Evolutionary conservation across 2,113 vertebrate species (phyloP).

Genomic region (Parotia lawesii): DNA sequence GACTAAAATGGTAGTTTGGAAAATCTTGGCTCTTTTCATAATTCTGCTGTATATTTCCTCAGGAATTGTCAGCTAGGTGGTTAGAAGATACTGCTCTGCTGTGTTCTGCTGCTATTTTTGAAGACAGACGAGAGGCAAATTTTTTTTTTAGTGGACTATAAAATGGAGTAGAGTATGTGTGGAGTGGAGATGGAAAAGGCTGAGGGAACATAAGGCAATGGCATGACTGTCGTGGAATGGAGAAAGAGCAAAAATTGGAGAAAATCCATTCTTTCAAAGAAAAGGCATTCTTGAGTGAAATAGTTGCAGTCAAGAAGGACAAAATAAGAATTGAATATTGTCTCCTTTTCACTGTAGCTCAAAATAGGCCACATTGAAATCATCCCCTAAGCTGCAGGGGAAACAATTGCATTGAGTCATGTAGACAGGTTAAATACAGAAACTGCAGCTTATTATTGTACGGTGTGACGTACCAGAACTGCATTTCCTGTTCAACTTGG

Average conservation of each 20-base stretch:
- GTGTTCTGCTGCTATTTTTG: not conserved
- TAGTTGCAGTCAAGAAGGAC: not conserved
- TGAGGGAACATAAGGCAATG: not conserved
- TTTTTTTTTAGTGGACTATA: not conserved
- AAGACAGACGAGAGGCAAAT: not conserved
- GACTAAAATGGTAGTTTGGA: not conserved
- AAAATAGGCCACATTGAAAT: not conserved
- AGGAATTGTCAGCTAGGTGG: not conserved
- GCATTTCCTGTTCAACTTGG: slow-evolving; percentile 7
- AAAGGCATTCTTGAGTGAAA: not conserved
- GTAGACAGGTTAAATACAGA: slow-evolving; percentile 16
- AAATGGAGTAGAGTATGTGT: not conserved
- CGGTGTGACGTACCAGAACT: not conserved
- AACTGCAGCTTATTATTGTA: not conserved
- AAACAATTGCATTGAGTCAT: slow-evolving; percentile 1
- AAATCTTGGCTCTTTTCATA: not conserved
- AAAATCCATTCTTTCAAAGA: not conserved
- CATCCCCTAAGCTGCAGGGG: not conserved
- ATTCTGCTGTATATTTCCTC: not conserved
- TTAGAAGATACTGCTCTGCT: not conserved
- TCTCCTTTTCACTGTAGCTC: not conserved
- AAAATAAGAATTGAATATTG: not conserved
- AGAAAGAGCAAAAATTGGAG: not conserved
- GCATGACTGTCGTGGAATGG: not conserved
- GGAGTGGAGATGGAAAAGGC: not conserved